A percentile compares a stretch with the other conserved stretches of the same genome.
Evolutionary conservation across 2,797 vertebrate species (phyloP).

Genomic region (Semaprochilodus insignis): DNA sequence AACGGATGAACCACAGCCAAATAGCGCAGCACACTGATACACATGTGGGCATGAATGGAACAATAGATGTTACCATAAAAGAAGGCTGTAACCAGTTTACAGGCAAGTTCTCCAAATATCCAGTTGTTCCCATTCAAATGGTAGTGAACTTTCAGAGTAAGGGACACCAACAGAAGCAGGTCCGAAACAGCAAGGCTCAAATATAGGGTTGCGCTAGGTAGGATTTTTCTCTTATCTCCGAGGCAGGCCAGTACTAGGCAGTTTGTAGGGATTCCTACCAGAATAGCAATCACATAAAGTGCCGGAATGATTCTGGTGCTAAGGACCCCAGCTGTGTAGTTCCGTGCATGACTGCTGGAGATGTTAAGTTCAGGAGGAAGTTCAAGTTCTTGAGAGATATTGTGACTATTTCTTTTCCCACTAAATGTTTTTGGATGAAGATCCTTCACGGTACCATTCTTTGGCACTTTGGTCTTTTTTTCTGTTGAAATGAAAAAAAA

Average conservation of each 20-base stretch:
- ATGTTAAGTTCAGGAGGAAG: conserved; percentile 55
- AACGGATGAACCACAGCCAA: conserved; percentile 90
- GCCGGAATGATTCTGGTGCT: conserved; percentile 85
- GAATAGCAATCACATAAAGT: conserved; percentile 80
- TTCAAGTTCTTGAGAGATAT: background rate
- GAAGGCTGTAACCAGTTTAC: conserved; percentile 79
- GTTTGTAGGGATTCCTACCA: conserved; percentile 87
- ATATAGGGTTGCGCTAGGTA: conserved; percentile 82
- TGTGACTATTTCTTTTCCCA: background rate
- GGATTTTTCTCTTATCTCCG: conserved; percentile 73
- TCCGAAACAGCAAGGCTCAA: conserved; percentile 88
- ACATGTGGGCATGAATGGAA: conserved; percentile 87
- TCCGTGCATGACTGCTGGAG: conserved; percentile 57
- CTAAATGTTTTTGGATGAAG: conserved; percentile 42
- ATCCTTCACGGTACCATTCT: background rate
- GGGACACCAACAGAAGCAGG: conserved; percentile 84
- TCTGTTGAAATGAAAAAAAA: conserved; percentile 25
- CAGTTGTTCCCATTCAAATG: conserved; percentile 89
- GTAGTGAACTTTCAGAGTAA: conserved; percentile 88
- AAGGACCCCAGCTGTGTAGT: conserved; percentile 79
- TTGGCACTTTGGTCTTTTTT: background rate
- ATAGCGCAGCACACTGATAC: conserved; percentile 90
- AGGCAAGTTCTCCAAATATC: conserved; percentile 89
- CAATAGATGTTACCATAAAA: conserved; percentile 95
- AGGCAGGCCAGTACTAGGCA: conserved; percentile 83